Evolutionary conservation across 2,797 vertebrate genomes (phyloP).

Genomic region (Todus mexicanus): DNA sequence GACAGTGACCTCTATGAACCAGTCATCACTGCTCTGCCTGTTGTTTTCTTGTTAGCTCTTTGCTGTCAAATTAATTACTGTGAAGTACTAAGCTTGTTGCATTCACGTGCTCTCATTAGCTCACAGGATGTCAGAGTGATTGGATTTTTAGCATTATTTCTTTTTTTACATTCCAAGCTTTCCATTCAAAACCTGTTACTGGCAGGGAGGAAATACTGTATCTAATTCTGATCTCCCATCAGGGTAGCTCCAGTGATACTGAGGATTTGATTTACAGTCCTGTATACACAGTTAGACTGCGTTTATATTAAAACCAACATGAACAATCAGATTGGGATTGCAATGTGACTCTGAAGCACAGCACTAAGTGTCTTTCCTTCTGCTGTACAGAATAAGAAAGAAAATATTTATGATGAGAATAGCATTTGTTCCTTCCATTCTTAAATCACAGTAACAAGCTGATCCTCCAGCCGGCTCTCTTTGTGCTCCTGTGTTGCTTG

Average conservation of each 20-base stretch:
- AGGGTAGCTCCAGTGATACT: background rate
- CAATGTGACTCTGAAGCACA: background rate
- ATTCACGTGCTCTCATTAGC: slow-evolving; percentile 68
- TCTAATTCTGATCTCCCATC: slow-evolving; percentile 10
- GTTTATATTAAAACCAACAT: background rate
- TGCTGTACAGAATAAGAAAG: background rate
- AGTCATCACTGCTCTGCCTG: slow-evolving; percentile 54
- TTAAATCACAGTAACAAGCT: background rate
- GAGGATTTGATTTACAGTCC: background rate
- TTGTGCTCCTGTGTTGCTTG: background rate
- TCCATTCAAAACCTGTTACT: slow-evolving; percentile 58
- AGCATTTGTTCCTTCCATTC: background rate
- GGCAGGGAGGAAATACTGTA: slow-evolving; percentile 41
- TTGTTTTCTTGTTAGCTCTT: slow-evolving; percentile 67
- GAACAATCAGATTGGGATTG: background rate
- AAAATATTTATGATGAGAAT: background rate
- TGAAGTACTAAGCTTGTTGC: slow-evolving; percentile 65
- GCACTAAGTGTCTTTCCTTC: background rate
- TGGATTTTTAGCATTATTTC: slow-evolving; percentile 71
- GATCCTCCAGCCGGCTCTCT: background rate
- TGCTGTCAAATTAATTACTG: slow-evolving; percentile 70
- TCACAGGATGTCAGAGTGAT: slow-evolving; percentile 66
- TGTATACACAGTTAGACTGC: background rate
- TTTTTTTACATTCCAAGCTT: slow-evolving; percentile 64
- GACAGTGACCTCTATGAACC: slow-evolving; percentile 56